Conservation (phyloP, 2,888 invertebrate genomes). For the Zygothrica quintamaculata region DNA sequence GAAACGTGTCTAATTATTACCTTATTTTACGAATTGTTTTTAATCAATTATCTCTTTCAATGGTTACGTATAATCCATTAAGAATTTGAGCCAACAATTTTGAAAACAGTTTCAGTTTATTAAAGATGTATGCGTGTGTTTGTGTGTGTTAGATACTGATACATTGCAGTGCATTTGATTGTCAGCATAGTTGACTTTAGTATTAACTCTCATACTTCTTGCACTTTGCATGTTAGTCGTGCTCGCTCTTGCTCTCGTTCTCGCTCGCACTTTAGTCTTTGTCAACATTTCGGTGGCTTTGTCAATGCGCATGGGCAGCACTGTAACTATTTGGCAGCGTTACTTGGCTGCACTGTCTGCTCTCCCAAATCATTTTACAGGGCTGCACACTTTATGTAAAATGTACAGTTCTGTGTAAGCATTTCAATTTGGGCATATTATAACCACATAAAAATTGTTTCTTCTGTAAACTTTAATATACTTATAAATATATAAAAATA, state of each 20-base stretch:
- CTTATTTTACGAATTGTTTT: too few species aligned
- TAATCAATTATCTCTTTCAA: too few species aligned
- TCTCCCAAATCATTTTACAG: constrained; percentile 39
- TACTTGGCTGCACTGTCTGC: constrained; percentile 45
- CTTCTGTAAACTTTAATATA: too few species aligned
- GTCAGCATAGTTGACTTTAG: constrained; percentile 17
- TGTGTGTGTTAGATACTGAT: neutral
- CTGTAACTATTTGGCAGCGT: constrained; percentile 38
- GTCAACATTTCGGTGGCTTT: constrained; percentile 40
- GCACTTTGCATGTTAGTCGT: constrained; percentile 1
- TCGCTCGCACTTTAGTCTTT: constrained; percentile 11
- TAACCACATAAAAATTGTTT: too few species aligned
- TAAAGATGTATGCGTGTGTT: neutral
- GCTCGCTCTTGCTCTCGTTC: constrained; percentile 20
- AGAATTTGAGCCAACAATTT: too few species aligned
- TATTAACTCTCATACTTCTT: constrained; percentile 15
- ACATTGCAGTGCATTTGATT: constrained; percentile 38
- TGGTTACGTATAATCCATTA: too few species aligned
- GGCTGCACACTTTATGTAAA: constrained; percentile 25
- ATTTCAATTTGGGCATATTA: too few species aligned
- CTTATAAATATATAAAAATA: too few species aligned
- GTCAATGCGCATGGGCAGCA: constrained; percentile 61
- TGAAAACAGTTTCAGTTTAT: too few species aligned
- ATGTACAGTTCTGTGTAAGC: too few species aligned
- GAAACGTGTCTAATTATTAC: too few species aligned